phyloP scores from a whole-genome alignment of 2,113 vertebrate genomes.

The Ranitomeya imitator region DNA sequence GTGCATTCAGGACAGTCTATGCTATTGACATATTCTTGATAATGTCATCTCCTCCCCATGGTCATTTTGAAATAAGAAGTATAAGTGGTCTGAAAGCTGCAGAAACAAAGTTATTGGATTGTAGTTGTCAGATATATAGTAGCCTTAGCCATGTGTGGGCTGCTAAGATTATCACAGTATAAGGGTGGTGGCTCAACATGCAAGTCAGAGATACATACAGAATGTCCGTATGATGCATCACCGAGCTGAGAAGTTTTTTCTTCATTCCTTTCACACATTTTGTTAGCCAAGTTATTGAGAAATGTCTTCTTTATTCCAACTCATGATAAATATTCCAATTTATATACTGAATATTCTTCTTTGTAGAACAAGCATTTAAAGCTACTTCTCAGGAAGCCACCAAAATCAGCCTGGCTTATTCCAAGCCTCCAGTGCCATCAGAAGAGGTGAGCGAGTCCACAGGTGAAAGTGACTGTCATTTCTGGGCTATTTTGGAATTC shows the following conservation, averaged over 20 bases:
- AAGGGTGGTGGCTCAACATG: neutral
- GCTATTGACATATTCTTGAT: too few relatives aligned
- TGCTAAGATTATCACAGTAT: neutral
- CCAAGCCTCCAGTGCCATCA: conserved; percentile 75
- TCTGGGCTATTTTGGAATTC: neutral
- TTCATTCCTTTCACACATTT: neutral
- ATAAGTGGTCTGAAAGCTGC: too few relatives aligned
- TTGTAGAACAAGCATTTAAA: conserved; percentile 79
- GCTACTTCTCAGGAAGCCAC: conserved; percentile 83
- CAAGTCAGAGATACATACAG: neutral
- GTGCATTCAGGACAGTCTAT: too few relatives aligned
- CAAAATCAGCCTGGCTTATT: conserved; percentile 84
- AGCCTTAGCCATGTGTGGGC: neutral
- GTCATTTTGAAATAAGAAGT: neutral
- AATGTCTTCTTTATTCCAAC: neutral
- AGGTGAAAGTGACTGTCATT: neutral
- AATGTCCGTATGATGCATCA: neutral
- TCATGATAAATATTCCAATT: too few relatives aligned
- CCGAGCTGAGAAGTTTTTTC: neutral
- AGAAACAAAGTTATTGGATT: neutral
- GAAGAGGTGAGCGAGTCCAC: conserved; percentile 72
- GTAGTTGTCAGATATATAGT: neutral
- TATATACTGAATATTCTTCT: neutral
- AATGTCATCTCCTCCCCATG: neutral
- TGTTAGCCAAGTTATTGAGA: neutral